Percentiles rank a stretch among this genome's conserved stretches.
Evolutionary conservation across 2,888 invertebrate species (phyloP).

Genomic region (Drosophila yooni): DNA sequence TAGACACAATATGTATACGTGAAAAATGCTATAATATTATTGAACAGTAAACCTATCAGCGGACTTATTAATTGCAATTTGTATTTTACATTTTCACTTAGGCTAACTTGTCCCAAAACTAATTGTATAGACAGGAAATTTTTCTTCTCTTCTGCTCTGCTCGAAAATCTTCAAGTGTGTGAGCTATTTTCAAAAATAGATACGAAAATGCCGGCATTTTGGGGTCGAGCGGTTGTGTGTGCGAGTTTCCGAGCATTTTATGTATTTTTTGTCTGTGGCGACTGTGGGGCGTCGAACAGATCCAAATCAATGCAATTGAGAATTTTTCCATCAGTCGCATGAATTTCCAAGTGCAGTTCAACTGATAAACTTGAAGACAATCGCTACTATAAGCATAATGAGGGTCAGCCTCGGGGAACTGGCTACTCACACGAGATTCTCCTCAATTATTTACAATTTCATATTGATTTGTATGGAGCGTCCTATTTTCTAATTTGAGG

Average conservation of each 20-base stretch:
- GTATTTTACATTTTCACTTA: not conserved
- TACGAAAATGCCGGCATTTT: conserved; percentile 30
- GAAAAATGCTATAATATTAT: conserved; percentile 16
- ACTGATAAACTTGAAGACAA: conserved; percentile 56
- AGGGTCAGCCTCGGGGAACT: conserved; percentile 56
- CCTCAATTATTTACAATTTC: conserved; percentile 72
- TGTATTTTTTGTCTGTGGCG: conserved; percentile 25
- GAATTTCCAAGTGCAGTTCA: conserved; percentile 40
- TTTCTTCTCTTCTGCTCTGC: conserved; percentile 1
- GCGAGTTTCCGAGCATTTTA: conserved; percentile 30
- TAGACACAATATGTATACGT: not conserved
- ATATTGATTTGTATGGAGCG: conserved; percentile 64
- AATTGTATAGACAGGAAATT: conserved; percentile 40
- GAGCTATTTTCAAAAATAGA: conserved; percentile 53
- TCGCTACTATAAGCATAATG: conserved; percentile 56
- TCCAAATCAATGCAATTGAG: conserved; percentile 67
- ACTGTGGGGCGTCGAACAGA: conserved; percentile 18
- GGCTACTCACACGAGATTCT: conserved; percentile 20
- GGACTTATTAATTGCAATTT: not conserved
- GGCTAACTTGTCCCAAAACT: conserved; percentile 11
- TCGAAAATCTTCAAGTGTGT: conserved; percentile 41
- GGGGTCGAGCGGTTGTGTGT: conserved; percentile 22
- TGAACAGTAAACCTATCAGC: conserved; percentile 10
- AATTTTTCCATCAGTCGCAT: conserved; percentile 50
- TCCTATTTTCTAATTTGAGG: conserved; percentile 6